Percentiles rank a stretch among this genome's conserved stretches.
phyloP scores from a whole-genome alignment of 2,113 vertebrate genomes.

The Anoura caudifer region DNA sequence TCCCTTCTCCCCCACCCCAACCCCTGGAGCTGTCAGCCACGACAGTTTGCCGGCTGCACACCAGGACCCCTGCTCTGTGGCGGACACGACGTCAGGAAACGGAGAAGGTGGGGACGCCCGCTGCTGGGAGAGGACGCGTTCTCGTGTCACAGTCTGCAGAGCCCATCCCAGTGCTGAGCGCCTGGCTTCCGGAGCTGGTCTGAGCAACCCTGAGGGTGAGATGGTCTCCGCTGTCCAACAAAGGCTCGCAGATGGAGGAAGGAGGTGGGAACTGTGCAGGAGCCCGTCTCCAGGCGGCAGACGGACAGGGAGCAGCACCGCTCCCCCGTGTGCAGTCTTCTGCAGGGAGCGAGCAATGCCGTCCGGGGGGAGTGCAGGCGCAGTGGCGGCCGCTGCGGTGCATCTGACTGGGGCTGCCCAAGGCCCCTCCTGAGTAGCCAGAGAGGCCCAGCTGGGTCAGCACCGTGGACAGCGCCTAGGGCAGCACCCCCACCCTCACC shows the following conservation, averaged over 20 bases:
- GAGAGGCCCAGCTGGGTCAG: not conserved
- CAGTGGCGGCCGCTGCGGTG: no score
- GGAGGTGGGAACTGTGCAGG: not conserved
- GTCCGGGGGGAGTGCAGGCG: fast-evolving
- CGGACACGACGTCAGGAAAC: fast-evolving
- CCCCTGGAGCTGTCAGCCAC: not conserved
- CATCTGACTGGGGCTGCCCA: not conserved
- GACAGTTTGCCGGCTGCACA: fast-evolving
- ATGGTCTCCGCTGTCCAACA: not conserved
- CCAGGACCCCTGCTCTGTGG: not conserved
- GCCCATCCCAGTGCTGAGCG: fast-evolving
- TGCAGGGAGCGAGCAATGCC: fast-evolving
- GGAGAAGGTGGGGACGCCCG: fast-evolving
- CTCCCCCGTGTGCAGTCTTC: fast-evolving
- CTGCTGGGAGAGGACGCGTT: fast-evolving
- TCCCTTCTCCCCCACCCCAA: not conserved
- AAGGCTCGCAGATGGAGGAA: not conserved
- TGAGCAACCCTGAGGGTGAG: not conserved
- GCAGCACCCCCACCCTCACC: fast-evolving
- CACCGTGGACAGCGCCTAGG: not conserved
- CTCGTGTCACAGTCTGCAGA: fast-evolving
- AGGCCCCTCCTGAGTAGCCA: fast-evolving
- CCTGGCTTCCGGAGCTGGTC: not conserved
- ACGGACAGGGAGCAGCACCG: fast-evolving
- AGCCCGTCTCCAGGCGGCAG: fast-evolving